Percentiles rank a stretch among this genome's conserved stretches.
phyloP scores from a whole-genome alignment of 2,888 invertebrate species.

The Bellardia pandia region DNA sequence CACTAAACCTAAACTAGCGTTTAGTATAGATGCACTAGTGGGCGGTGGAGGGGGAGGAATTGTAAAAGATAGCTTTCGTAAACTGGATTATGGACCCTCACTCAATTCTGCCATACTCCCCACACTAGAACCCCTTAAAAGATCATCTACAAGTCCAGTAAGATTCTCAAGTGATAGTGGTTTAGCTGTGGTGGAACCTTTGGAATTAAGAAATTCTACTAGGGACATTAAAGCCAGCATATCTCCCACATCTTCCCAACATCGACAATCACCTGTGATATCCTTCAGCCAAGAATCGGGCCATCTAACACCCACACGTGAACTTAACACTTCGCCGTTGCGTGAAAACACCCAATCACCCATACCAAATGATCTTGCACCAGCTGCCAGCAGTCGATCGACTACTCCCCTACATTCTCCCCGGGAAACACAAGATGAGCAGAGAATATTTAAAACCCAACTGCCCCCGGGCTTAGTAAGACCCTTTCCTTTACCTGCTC shows the following conservation, averaged over 20 bases:
- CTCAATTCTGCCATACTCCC: slow-evolving; percentile 44
- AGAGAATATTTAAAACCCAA: slow-evolving; percentile 74
- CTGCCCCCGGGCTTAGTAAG: slow-evolving; percentile 81
- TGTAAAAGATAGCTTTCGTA: slow-evolving; percentile 23
- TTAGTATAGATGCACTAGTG: slow-evolving; percentile 93
- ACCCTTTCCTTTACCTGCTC: slow-evolving; percentile 81
- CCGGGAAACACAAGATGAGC: slow-evolving; percentile 73
- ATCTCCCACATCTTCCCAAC: slow-evolving; percentile 49
- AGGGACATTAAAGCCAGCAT: slow-evolving; percentile 62
- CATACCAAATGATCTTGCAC: slow-evolving; percentile 36
- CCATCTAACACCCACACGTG: slow-evolving; percentile 68
- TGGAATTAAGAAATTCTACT: slow-evolving; percentile 77
- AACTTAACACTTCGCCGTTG: slow-evolving; percentile 69
- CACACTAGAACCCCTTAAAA: slow-evolving; percentile 37
- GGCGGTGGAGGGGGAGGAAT: slow-evolving; percentile 35
- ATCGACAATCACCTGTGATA: slow-evolving; percentile 69
- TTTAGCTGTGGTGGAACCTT: slow-evolving; percentile 73
- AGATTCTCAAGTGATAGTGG: slow-evolving; percentile 25
- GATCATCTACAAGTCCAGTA: slow-evolving; percentile 34
- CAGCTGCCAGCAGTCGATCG: slow-evolving; percentile 63
- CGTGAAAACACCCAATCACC: slow-evolving; percentile 74
- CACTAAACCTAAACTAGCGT: slow-evolving; percentile 96
- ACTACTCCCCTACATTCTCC: slow-evolving; percentile 65
- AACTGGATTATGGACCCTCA: slow-evolving; percentile 79
- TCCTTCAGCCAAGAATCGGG: slow-evolving; percentile 49